Evolutionary conservation across 2,113 vertebrate genomes (phyloP), one percentile per base, ranked within the genome.

Genomic region (Sinocyclocheilus grahami): DNA sequence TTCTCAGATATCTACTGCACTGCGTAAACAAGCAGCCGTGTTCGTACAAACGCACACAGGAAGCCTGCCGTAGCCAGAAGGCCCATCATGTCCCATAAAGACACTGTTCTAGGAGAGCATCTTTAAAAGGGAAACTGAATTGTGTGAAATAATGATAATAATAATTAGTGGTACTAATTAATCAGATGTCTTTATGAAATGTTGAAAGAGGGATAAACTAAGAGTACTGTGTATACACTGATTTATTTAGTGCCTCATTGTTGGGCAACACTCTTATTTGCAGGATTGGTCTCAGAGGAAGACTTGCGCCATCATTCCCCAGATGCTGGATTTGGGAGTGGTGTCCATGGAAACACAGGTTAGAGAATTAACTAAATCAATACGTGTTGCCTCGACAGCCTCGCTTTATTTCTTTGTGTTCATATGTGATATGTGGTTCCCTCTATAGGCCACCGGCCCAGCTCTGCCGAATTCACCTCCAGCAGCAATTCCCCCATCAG

Each of bases 401-500:
- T 86, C 53, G 9, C 13, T 84, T 75, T 77, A 27, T 60, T 79
- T 48, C 78, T 33, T 72, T 37, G 76, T 39, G 65, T n/a, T 78
- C 22, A 60, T 2, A 46, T 76, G 55, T 69, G 20, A 72, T 78
- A 27, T 74, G 4, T 55, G 39, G 8, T 58, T 16, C 4, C 24
- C 16, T 42, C 20, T 63, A 20, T 46, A 92, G 96, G 90, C n/a
- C 92, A 92, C 82, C 93, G 92, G 80, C 94, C 95, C 55, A 95
- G 91, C 82, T 96, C 95, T 18, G 93, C 94, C 62, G 96, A 97
- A 86, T 94, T 93, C 88, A 92, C 94, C 27, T 97, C 96, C 87
- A 95, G 93, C 90, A 96, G 91, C 87, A 96, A 92, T 92, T 97
- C 96, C 22, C 96, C 96, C 3, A 91, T 96, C 85, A 95, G 93